A percentile compares a stretch with the other conserved stretches of the same genome.
Evolutionary conservation across 2,797 vertebrate species (phyloP).

Genomic region (Menidia menidia): DNA sequence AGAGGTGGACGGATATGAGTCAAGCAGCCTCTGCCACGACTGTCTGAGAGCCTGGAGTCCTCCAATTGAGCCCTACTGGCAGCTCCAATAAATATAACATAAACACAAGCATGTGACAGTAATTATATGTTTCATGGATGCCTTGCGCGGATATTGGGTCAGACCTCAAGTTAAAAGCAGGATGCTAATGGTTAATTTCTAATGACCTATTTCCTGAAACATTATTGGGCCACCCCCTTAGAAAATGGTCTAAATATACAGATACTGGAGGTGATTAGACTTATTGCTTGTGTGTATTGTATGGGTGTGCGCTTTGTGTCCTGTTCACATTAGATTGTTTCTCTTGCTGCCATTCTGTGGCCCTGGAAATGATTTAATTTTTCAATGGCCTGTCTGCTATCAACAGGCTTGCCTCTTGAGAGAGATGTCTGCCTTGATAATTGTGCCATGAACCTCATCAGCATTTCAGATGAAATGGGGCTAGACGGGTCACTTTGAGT

Average conservation of each 20-base stretch:
- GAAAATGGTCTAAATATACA: slow-evolving; percentile 54
- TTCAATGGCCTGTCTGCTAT: slow-evolving; percentile 76
- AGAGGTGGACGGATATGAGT: slow-evolving; percentile 56
- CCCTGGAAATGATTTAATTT: slow-evolving; percentile 79
- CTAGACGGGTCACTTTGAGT: slow-evolving; percentile 83
- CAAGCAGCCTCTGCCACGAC: slow-evolving; percentile 43
- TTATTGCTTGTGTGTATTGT: slow-evolving; percentile 7
- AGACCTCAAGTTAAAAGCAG: slow-evolving; percentile 60
- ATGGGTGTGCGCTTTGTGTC: slow-evolving; percentile 31
- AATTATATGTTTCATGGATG: slow-evolving; percentile 69
- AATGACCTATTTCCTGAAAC: slow-evolving; percentile 73
- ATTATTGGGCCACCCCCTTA: slow-evolving; percentile 61
- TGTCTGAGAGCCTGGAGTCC: slow-evolving; percentile 34
- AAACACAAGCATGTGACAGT: slow-evolving; percentile 75
- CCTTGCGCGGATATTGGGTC: slow-evolving; percentile 65
- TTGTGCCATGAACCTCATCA: slow-evolving; percentile 84
- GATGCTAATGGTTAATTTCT: slow-evolving; percentile 72
- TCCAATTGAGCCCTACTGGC: slow-evolving; percentile 29
- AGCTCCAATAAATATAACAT: slow-evolving; percentile 61
- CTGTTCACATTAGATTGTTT: slow-evolving; percentile 62
- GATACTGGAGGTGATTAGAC: slow-evolving; percentile 50
- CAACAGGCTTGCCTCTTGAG: slow-evolving; percentile 79
- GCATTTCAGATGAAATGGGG: slow-evolving; percentile 83
- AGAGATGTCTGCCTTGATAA: slow-evolving; percentile 82
- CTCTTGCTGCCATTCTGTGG: slow-evolving; percentile 65